A percentile compares a stretch with the other conserved stretches of the same genome.
phyloP scores from a whole-genome alignment of 2,797 vertebrate genomes.

The Molossus alvarezi region DNA sequence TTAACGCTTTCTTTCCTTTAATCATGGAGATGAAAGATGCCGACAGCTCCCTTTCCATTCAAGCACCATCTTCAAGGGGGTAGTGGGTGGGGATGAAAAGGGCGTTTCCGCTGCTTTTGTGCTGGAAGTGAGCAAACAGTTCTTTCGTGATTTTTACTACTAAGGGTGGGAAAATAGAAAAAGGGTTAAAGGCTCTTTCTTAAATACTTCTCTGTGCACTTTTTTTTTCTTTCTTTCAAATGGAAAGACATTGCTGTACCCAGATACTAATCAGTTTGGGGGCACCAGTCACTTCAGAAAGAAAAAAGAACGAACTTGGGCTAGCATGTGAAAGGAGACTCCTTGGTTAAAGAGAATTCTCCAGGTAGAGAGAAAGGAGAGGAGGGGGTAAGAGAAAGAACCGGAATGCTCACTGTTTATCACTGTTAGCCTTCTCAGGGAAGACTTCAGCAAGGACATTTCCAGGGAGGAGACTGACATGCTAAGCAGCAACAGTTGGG shows the following conservation, averaged over 20 bases:
- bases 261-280: background rate
- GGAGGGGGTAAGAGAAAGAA: background rate
- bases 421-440: background rate
- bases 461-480: background rate
- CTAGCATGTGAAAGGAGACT: background rate
- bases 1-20: conserved; percentile 13
- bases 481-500: background rate
- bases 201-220: background rate
- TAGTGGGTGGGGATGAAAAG: background rate
- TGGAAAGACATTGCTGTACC: background rate
- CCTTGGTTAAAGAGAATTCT: conserved; percentile 6
- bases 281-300: background rate
- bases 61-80: background rate
- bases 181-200: background rate
- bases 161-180: background rate
- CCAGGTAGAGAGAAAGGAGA: background rate
- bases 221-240: background rate
- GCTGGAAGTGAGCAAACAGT: background rate
- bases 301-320: background rate
- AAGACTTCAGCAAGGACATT: background rate
- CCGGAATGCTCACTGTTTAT: background rate
- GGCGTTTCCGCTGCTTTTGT: background rate
- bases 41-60: background rate
- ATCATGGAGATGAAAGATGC: background rate
- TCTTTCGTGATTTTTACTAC: conserved; percentile 9